These are phyloP conservation scores for Drosophila navojoa DNA, from an alignment of 1,140 invertebrate species.

Conservation along the genomic window DNA sequence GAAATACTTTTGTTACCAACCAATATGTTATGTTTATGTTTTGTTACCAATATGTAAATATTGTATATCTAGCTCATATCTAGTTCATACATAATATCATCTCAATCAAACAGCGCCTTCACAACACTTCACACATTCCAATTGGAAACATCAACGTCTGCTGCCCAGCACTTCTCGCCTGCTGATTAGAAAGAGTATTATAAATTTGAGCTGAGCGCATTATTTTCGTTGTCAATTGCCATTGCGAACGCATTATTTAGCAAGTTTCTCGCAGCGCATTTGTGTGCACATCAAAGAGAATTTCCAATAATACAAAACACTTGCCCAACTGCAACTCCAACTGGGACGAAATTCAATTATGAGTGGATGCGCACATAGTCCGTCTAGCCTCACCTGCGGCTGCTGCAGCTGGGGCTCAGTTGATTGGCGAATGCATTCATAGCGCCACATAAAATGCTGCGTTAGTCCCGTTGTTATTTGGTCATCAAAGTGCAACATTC, in stretches of 20 bases:
- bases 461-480: slow-evolving; percentile 33
- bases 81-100: no score
- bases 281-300: slow-evolving; percentile 53
- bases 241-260: slow-evolving; percentile 36
- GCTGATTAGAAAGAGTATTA: slow-evolving; percentile 12
- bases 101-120: no score
- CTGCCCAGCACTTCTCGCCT: no score
- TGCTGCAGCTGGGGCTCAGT: slow-evolving; percentile 10
- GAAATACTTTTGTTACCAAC: no score
- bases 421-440: slow-evolving; percentile 74
- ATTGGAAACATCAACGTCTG: no score
- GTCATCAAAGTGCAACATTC: slow-evolving; percentile 60
- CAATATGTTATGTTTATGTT: no score
- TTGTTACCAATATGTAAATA: no score
- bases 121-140: no score
- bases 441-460: slow-evolving; percentile 53
- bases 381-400: neutral
- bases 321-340: slow-evolving; percentile 18
- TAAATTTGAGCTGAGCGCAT: neutral
- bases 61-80: no score
- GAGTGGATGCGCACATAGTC: slow-evolving; percentile 41
- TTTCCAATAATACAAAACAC: slow-evolving; percentile 72
- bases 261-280: slow-evolving; percentile 21
- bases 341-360: slow-evolving; percentile 69
- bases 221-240: neutral